Conservation (phyloP, 2,797 vertebrate species). For the Oophaga sylvatica region DNA sequence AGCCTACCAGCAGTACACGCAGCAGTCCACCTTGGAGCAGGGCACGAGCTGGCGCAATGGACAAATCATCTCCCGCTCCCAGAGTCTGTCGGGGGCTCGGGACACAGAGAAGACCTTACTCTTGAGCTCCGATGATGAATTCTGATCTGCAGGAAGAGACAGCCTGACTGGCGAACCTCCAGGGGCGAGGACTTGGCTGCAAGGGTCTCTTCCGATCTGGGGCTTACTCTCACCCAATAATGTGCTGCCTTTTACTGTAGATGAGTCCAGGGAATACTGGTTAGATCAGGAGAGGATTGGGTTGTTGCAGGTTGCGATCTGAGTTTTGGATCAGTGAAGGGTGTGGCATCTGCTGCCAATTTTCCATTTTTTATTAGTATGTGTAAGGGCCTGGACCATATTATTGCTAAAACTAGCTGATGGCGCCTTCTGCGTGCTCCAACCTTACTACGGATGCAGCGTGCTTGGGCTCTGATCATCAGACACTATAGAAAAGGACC, state of each 20-base stretch:
- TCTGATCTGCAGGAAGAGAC: slow-evolving; percentile 71
- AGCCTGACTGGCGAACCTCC: slow-evolving; percentile 18
- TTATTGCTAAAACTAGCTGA: background rate
- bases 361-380: slow-evolving; percentile 2
- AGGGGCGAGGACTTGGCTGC: slow-evolving; percentile 5
- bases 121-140: slow-evolving; percentile 95
- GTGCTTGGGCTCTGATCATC: background rate
- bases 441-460: background rate
- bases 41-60: slow-evolving; percentile 77
- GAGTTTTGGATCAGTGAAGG: slow-evolving; percentile 6
- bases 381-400: background rate
- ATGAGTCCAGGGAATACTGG: background rate
- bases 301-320: slow-evolving; percentile 26
- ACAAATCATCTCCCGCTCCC: slow-evolving; percentile 76
- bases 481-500: background rate
- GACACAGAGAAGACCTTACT: slow-evolving; percentile 96
- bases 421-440: too few relatives aligned
- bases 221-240: slow-evolving; percentile 10
- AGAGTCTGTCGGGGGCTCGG: slow-evolving; percentile 72
- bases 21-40: slow-evolving; percentile 92
- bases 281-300: background rate
- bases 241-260: slow-evolving; percentile 12
- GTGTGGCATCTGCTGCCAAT: background rate
- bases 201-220: background rate
- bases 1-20: slow-evolving; percentile 98